Conservation (phyloP, 2,888 invertebrate genomes). For the Tipula vernalis region DNA sequence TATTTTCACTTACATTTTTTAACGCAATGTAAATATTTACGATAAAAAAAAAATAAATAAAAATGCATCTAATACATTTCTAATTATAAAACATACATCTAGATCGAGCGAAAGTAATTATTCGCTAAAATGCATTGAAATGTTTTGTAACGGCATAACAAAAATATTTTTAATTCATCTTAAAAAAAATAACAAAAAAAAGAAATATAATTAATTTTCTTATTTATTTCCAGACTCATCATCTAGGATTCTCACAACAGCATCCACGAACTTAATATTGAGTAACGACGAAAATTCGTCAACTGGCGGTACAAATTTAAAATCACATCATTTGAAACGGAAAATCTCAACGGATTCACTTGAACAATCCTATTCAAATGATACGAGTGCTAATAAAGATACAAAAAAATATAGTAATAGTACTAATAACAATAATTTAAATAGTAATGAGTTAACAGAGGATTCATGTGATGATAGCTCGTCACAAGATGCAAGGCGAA, state of each 20-base stretch:
- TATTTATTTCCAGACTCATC: background rate
- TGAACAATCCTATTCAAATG: background rate
- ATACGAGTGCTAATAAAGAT: conserved; percentile 10
- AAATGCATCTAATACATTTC: conserved; percentile 9
- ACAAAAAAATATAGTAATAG: conserved; percentile 11
- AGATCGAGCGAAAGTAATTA: background rate
- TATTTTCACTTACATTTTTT: background rate
- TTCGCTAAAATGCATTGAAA: conserved; percentile 10
- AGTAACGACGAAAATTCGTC: background rate
- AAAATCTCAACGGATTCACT: conserved; percentile 14
- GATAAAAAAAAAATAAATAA: background rate
- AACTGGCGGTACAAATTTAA: background rate
- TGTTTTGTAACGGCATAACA: background rate
- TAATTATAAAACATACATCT: conserved; percentile 10
- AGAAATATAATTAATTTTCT: background rate
- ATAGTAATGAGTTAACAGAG: conserved; percentile 31
- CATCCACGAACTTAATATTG: background rate
- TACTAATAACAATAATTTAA: conserved; percentile 1
- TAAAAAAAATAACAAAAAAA: background rate
- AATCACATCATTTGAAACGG: conserved; percentile 14
- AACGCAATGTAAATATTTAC: background rate
- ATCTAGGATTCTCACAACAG: background rate
- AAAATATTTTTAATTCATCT: background rate
- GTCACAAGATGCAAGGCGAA: conserved; percentile 45
- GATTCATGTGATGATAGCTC: conserved; percentile 39